Evolutionary conservation across 2,888 invertebrate species (phyloP), one percentile per base, ranked within the genome.

Genomic region (Ophion costatus): DNA sequence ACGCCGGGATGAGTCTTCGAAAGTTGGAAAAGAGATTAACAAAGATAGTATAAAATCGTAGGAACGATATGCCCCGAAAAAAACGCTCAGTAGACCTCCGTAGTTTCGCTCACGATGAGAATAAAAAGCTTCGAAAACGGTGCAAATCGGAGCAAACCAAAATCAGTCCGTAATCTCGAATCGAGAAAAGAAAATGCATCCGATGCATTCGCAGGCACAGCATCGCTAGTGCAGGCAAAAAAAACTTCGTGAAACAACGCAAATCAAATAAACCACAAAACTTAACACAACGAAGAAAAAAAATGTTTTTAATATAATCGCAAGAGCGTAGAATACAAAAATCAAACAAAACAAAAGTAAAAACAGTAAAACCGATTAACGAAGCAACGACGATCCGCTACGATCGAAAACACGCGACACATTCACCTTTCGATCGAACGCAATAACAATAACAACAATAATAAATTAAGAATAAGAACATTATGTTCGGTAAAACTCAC

Each of bases 241-340:
- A 24, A 33, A 59, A 57, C 51, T 57, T 17, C 33, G 63, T 66
- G 56, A 51, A 33, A 14, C 33, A 38, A 63, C 20, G 57, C 22
- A 29, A 73, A 59, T 33, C 57, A 45, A 69, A 78, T 59, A 20
- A 82, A 81, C 17, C 38, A 67, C 63, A 69, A 59, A 56, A 67
- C 24, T 73, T 20, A 81, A 83, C 79, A 81, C 67, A 86, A 87
- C 82, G 10, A 2, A n/a, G n/a, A 86, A 82, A 9, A 70, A 81
- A 24, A 67, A 59, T 45, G 80, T 76, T 66, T 85, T 85, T 70
- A 80, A 67, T 67, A 20, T 3, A 73, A 63, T 84, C 73, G 78
- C 77, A 63, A 71, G 61, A 80, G 22, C 57, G 71, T 76, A 61
- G 73, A 42, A 38, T 86, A 79, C 71, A 87, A 87, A 84, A 82